Evolutionary conservation across 2,888 invertebrate species (phyloP).

Genomic region (Euproctis similis): DNA sequence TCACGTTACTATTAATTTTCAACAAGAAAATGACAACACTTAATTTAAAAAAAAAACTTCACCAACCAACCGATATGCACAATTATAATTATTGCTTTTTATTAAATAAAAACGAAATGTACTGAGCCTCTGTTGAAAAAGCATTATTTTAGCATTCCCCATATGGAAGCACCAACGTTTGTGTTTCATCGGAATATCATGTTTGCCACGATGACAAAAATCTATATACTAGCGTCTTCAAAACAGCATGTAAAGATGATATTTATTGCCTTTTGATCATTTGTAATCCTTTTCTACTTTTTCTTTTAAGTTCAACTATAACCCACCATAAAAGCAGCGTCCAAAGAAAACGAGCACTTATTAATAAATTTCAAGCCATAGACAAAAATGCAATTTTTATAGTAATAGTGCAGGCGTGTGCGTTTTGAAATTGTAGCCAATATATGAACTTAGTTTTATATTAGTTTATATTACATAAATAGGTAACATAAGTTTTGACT

Average conservation of each 20-base stretch:
- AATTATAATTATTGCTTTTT: constrained; percentile 22
- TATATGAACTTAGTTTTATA: too few relatives aligned
- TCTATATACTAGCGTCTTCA: constrained; percentile 48
- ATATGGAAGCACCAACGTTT: constrained; percentile 59
- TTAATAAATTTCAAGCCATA: constrained; percentile 20
- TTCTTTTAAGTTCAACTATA: constrained; percentile 74
- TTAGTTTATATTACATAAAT: too few relatives aligned
- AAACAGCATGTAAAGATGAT: constrained; percentile 27
- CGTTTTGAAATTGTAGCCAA: constrained; percentile 9
- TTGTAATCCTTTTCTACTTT: constrained; percentile 78
- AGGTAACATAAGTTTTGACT: too few relatives aligned
- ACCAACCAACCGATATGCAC: constrained; percentile 8
- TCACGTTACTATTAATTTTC: constrained; percentile 16
- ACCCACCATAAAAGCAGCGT: constrained; percentile 75
- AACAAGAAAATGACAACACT: constrained; percentile 28
- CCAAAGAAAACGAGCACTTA: constrained; percentile 50
- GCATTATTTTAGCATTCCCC: constrained; percentile 32
- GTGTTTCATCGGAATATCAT: constrained; percentile 20
- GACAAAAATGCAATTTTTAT: constrained; percentile 6
- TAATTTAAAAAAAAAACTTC: constrained; percentile 19
- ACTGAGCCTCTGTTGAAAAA: constrained; percentile 1
- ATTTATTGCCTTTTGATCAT: constrained; percentile 54
- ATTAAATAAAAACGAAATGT: constrained; percentile 6
- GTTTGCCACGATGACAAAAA: constrained; percentile 28
- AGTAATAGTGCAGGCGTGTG: constrained; percentile 9